Base-by-base conservation (phyloP, 2,888 invertebrate genomes). In the Tyria jacobaeae region DNA sequence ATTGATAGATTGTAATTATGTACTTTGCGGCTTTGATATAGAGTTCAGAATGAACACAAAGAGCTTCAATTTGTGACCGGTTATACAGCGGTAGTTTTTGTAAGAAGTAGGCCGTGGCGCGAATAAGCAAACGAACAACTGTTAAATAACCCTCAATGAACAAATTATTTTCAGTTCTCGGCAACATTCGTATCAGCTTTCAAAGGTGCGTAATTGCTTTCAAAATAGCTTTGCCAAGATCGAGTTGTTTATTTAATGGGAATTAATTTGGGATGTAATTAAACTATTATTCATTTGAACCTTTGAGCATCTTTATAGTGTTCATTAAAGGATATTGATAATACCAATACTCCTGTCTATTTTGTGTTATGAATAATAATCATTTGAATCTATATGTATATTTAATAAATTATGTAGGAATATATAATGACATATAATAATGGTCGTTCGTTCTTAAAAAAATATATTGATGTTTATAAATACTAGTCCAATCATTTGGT, bases 61-160 rank as follows among this genome's bases (percentile, higher is more conserved):
- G 21, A 31, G 21, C 59, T 47, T 59, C 60, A 75, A 75, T 76
- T 80, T 80, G 71, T 68, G 71, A 71, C 66, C 70, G 63, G 73
- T 75, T 75, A 64, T 62, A 67, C 75, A 71, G 66, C 71, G 69
- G 68, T 67, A 71, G 76, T 80, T 82, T 81, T 80, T 77, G 79
- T 70, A 67, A 64, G 78, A 81, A 80, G 79, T 75, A 68, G 72
- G 75, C 70, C 68, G 63, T 70, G 78, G 80, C 80, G 83, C 81
- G 86, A 89, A 89, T 88, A 88, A 86, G 87, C 84, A 85, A 86
- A 80, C 74, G 78, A 80, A 80, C 79, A 53, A 71, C 68, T 84
- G 82, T 85, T 87, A 84, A 88, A 85, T 85, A 84, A 85, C 81
- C 80, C 82, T 84, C 82, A 78, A 84, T 86, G 80, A 79, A 82